A percentile compares a stretch with the other conserved stretches of the same genome.
Evolutionary conservation across 2,797 vertebrate species (phyloP).

Genomic region (Pelodytes ibericus): DNA sequence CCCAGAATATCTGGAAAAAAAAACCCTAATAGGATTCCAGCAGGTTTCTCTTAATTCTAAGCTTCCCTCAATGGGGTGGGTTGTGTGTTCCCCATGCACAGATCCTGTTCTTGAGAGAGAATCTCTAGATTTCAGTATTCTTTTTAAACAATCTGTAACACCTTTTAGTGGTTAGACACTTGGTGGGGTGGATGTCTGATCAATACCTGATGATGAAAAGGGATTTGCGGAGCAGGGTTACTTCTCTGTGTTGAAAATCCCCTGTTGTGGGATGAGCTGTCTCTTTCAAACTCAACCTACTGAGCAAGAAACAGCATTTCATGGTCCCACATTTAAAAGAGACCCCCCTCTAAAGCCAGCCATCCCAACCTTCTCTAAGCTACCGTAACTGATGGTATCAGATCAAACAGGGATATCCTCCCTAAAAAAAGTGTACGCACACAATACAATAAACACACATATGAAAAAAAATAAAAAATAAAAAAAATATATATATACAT

Average conservation of each 20-base stretch:
- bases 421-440: not conserved
- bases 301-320: constrained; percentile 35
- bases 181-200: constrained; percentile 34
- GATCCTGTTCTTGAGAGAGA: constrained; percentile 5
- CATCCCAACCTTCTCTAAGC: constrained; percentile 16
- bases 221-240: constrained; percentile 20
- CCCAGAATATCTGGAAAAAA: not conserved
- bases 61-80: not conserved
- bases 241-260: constrained; percentile 27
- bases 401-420: constrained; percentile 7
- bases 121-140: constrained; percentile 28
- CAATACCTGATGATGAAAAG: constrained; percentile 46
- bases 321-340: constrained; percentile 42
- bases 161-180: constrained; percentile 37
- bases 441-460: not conserved
- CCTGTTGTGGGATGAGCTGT: constrained; percentile 44
- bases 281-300: constrained; percentile 20
- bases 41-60: not conserved
- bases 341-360: constrained; percentile 12
- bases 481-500: not conserved
- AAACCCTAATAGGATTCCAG: not conserved
- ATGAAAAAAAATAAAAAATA: not conserved
- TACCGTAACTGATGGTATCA: constrained; percentile 24
- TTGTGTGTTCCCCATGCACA: not conserved
- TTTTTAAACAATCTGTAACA: constrained; percentile 45